phyloP scores from a whole-genome alignment of 2,113 vertebrate genomes.

The Pavo muticus region DNA sequence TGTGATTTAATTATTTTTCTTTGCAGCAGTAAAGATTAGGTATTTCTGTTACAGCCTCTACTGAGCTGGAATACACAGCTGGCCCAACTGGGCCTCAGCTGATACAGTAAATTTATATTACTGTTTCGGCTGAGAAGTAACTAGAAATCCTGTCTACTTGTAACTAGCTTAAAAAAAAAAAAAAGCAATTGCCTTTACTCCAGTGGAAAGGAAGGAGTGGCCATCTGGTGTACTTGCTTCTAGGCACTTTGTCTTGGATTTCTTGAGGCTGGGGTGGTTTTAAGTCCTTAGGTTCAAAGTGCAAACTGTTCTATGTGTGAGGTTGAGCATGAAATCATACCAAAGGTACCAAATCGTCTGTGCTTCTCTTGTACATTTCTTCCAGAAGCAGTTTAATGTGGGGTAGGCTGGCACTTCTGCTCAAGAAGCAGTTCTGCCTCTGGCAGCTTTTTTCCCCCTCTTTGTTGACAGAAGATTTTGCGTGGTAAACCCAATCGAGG shows the following conservation, averaged over 20 bases:
- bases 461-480: not conserved
- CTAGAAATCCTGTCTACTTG: not conserved
- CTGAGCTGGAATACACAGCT: not conserved
- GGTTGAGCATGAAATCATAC: not conserved
- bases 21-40: not conserved
- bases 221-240: not conserved
- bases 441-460: not conserved
- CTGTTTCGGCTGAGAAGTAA: not conserved
- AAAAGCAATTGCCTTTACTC: not conserved
- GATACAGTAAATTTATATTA: not conserved
- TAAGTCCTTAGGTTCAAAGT: not conserved
- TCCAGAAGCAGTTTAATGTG: not conserved
- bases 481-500: not conserved
- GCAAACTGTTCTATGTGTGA: rapidly evolving
- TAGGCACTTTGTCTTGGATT: not conserved
- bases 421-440: not conserved
- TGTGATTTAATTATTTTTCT: not conserved
- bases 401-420: not conserved
- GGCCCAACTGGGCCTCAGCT: not conserved
- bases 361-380: not conserved
- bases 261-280: not conserved
- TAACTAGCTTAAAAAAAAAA: not conserved
- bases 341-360: too few species aligned
- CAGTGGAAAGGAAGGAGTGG: not conserved
- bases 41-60: not conserved